Evolutionary conservation across 2,888 invertebrate species (phyloP), one percentile per base, ranked within the genome.

Genomic region (Aphodius sticticus): DNA sequence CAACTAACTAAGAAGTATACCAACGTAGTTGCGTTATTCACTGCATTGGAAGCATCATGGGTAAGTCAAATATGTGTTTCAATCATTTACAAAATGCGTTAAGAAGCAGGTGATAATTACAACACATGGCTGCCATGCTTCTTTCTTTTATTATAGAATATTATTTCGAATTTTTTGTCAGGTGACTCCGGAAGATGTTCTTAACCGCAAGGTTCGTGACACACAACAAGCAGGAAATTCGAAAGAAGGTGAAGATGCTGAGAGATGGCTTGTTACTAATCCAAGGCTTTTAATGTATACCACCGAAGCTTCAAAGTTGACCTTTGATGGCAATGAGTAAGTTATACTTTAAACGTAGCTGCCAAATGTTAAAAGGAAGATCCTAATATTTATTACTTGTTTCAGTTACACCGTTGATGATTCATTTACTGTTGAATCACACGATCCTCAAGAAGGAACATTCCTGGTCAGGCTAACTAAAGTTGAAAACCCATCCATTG

Each of bases 31-130:
- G 92, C 90, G 0, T 81, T 93, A 0, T 93, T 93, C 84, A 93
- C 93, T 0, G 92, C 91, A 0, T 87, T 89, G 38, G 90, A 90
- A 82, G 91, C 92, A 0, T 93, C 93, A 16, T 90, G 90, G 90
- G 89, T 90, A 87, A 82, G 84, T 83, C 77, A 36, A 80, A 78
- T 53, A 80, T 74, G 70, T n/a, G 72, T 76, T 79, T 77, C 69
- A 16, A 79, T 26, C 35, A 77, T 38, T 76, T 69, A 76, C 16
- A 78, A 75, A 81, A 77, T 81, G 76, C 35, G 69, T 53, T 78
- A 76, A n/a, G 69, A 12, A 84, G 85, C 70, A 86, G 85, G 77
- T 86, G 85, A 85, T 78, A 80, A 76, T 16, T 85, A 37, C 76
- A 81, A 36, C 75, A 80, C 36, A 79, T 83, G n/a, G 15, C 26